Conservation (phyloP, 2,113 vertebrate species). For the Odocoileus virginianus region DNA sequence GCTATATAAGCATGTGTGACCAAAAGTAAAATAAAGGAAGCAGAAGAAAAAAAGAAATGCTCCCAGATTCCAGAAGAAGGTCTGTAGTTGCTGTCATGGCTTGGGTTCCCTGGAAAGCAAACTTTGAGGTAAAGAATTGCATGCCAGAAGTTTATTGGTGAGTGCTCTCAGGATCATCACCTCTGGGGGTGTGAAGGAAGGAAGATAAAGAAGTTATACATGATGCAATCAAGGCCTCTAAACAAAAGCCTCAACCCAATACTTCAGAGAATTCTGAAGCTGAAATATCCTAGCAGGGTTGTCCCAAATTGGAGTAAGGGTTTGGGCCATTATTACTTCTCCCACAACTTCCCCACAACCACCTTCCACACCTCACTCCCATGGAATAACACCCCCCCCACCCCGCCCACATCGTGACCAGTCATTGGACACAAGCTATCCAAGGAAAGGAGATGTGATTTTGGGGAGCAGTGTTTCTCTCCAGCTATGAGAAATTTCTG, state of each 20-base stretch:
- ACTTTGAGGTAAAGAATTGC: background rate
- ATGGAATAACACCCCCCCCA: no score
- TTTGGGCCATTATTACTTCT: background rate
- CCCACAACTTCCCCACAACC: no score
- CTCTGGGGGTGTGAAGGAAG: background rate
- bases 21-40: background rate
- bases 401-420: accelerated
- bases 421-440: background rate
- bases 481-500: background rate
- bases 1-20: background rate
- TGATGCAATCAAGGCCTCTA: background rate
- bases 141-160: background rate
- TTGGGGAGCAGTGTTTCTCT: background rate
- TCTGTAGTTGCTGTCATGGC: background rate
- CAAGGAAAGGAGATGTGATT: background rate
- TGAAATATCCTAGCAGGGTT: background rate
- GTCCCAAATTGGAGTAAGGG: background rate
- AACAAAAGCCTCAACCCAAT: background rate
- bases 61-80: background rate
- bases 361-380: no score
- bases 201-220: background rate
- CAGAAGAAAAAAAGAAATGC: background rate
- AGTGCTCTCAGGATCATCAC: background rate
- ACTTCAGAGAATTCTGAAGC: background rate
- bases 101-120: background rate